phyloP scores from a whole-genome alignment of 2,888 invertebrate species.

The Zeuzera pyrina region DNA sequence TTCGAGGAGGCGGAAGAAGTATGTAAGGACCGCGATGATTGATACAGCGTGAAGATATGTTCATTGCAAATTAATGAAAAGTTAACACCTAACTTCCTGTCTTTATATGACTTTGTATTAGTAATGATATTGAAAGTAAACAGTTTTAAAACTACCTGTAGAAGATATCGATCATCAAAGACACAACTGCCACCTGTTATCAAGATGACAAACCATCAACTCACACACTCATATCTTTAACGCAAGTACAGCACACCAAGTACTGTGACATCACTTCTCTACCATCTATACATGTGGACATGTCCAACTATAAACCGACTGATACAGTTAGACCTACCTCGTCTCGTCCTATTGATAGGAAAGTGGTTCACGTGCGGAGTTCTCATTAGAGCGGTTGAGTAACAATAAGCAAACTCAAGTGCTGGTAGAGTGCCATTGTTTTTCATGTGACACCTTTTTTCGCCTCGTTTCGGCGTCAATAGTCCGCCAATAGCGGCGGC shows the following conservation, averaged over 20 bases:
- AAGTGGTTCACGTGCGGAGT: not conserved
- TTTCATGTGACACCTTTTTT: conserved; percentile 45
- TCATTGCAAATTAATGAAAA: no score
- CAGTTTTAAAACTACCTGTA: no score
- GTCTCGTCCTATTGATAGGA: not conserved
- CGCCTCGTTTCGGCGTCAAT: conserved; percentile 31
- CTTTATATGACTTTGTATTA: no score
- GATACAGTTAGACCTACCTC: not conserved
- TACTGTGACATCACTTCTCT: conserved; percentile 28
- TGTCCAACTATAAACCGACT: conserved; percentile 9
- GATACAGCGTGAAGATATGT: no score
- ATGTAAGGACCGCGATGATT: no score
- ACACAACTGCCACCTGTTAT: conserved; percentile 26
- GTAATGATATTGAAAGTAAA: no score
- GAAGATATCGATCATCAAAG: no score
- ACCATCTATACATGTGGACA: conserved; percentile 20
- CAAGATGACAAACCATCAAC: conserved; percentile 15
- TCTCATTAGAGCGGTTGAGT: conserved; percentile 17
- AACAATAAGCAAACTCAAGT: conserved; percentile 36
- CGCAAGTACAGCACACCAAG: conserved; percentile 21
- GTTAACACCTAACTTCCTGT: no score
- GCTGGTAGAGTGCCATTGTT: conserved; percentile 59
- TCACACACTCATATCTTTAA: conserved; percentile 23
- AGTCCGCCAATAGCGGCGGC: conserved; percentile 39
- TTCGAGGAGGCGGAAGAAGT: no score